Conservation (phyloP, 2,797 vertebrate genomes). For the Anolis apletophallus region DNA sequence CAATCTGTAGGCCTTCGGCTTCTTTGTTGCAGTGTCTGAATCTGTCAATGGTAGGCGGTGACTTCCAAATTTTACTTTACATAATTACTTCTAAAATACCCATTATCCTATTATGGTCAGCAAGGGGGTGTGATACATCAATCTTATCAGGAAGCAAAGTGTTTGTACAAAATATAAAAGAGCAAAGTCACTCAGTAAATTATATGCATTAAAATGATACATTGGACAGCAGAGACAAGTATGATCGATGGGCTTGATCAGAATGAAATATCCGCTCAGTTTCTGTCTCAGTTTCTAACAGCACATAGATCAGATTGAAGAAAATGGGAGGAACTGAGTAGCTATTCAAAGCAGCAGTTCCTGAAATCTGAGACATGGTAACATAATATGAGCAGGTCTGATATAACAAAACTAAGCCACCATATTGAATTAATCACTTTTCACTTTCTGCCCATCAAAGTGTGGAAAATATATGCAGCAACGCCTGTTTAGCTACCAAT, state of each 20-base stretch:
- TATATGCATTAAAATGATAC: background rate
- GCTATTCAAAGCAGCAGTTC: background rate
- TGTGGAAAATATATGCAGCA: background rate
- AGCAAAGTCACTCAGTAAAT: constrained; percentile 16
- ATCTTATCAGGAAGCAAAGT: constrained; percentile 14
- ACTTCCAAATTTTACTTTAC: constrained; percentile 11
- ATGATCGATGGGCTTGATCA: constrained; percentile 8
- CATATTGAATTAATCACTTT: background rate
- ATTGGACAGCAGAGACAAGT: background rate
- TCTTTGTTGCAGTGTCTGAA: constrained; percentile 27
- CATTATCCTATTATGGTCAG: constrained; percentile 17
- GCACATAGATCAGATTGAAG: background rate
- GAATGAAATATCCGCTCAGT: background rate
- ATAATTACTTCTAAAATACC: constrained; percentile 26
- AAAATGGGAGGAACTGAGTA: too few relatives aligned
- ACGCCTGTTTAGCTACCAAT: too few relatives aligned
- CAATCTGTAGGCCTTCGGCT: background rate
- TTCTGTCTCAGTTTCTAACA: background rate
- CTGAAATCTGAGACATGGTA: background rate
- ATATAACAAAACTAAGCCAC: background rate
- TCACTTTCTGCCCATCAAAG: too few relatives aligned
- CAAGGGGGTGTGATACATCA: background rate
- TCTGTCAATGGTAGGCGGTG: constrained; percentile 28
- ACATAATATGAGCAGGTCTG: background rate
- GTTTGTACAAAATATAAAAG: constrained; percentile 6